Base-by-base conservation (phyloP, 2,888 invertebrate genomes). In the Synanthedon formicaeformis region DNA sequence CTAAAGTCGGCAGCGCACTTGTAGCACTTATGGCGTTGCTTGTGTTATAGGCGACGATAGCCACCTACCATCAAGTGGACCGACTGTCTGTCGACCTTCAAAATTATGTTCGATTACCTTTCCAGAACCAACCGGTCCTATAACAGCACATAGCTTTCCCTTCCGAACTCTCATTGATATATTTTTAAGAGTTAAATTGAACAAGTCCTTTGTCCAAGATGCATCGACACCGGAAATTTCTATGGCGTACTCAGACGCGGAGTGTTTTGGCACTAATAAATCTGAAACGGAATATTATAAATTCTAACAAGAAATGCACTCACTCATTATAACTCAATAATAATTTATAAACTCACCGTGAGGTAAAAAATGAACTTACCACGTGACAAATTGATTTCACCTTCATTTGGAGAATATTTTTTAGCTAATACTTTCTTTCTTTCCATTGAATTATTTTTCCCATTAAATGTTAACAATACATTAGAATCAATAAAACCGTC, bases 121-220 rank as follows among this genome's bases (percentile, higher is more conserved):
- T 66, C 97, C 97, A 27, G 94, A 90, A 5, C 97, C 97, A 3
- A 97, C 96, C 0, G 96, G 92, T 1, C 97, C 97, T 57, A 97
- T 93, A 4, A 97, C 81, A 0, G 94, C 95, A 62, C 93, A 91
- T 4, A 96, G 80, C 66, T 91, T 89, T 1, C 91, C 91, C 52
- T 79, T 84, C 23, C 86, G 80, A 6, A 93, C 73, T 1, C 88
- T 78, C 50, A 93, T 60, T 41, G 88, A 89, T 13, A 94, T 78
- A 59, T 74, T 85, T 65, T 88, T 88, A 41, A 91, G 75, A 1
- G 80, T 82, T 52, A 91, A 81, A 18, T 88, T 84, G 4, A 63
- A 57, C 0, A 57, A 40, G 23, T 86, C 80, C 2, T 67, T 62
- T 27, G 67, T 61, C 90, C 90, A 80, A 27, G 81, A 69, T 40